Evolutionary conservation across 2,113 vertebrate species (phyloP), one percentile per base, ranked within the genome.

Genomic region (Nestor notabilis): DNA sequence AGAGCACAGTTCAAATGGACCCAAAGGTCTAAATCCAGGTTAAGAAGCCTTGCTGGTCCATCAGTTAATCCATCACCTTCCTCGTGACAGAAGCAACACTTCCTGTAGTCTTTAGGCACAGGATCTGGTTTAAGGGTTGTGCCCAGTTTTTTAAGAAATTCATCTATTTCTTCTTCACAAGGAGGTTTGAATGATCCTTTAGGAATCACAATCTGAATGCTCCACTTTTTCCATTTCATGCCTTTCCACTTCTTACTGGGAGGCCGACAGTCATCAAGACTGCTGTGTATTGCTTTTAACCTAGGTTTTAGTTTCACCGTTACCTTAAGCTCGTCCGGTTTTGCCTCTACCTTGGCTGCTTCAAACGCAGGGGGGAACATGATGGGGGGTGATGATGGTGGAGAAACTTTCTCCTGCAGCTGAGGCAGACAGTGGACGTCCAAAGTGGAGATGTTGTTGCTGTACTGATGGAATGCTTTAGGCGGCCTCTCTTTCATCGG

Each of bases 1-100:
- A 99, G 99, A 31, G 99, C 99, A 39, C 99, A 99, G 95, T 99
- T 99, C 88, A 99, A 97, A 96, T 99, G 99, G 95, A 99, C 99
- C 99, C 99, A 99, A 78, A 99, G 98, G 94, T 99, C 99, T 97
- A 99, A 97, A 98, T 99, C 99, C 43, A 99, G 98, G 97, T 99
- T 99, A 56, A 99, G 99, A 21, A 99, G 99, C 78, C 99, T 97
- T 8, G 99, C 99, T 0, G 99, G 99, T 14, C 99, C 99, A 33
- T 99, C 99, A 0, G 99, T 99, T 86, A 96, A 83, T 21, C 99
- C 99, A 2, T 99, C 99, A 0, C 99, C 99, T 85, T 99, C 99
- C 92, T 99, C 99, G 1, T 99, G 99, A 93, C 99, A 99, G 95
- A 99, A 99, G 92, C 99, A 99, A 95, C 99, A 99, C 74, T 98